phyloP scores from a whole-genome alignment of 1,140 invertebrate species.

The Zaprionus taronus region DNA sequence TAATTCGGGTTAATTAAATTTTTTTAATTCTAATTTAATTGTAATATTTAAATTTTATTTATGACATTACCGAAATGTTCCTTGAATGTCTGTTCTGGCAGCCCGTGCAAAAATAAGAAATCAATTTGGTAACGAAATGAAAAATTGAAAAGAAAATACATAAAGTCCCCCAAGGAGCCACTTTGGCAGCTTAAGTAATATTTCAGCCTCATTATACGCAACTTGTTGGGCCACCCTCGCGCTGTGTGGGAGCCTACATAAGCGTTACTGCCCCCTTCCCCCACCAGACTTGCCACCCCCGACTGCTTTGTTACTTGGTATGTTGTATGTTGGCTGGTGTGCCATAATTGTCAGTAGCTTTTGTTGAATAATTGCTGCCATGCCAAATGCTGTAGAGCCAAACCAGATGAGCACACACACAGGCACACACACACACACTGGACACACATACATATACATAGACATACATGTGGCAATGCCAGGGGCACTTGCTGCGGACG shows the following conservation, averaged over 20 bases:
- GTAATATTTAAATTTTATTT: no score
- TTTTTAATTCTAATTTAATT: no score
- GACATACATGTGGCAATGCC: conserved; percentile 31
- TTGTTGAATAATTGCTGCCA: conserved; percentile 81
- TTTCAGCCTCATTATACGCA: conserved; percentile 16
- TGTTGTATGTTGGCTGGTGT: conserved; percentile 72
- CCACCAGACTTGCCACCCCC: not conserved
- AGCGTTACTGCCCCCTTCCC: not conserved
- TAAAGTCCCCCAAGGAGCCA: not conserved
- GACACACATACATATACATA: conserved; percentile 9
- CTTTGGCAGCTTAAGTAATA: conserved; percentile 8
- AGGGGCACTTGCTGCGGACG: conserved; percentile 40
- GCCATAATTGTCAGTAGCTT: conserved; percentile 81
- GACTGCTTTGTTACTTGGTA: conserved; percentile 20
- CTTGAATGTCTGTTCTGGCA: no score
- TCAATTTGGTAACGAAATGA: conserved; percentile 3
- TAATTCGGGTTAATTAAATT: no score
- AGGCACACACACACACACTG: not conserved
- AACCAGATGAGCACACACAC: conserved; percentile 48
- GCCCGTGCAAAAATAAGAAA: not conserved
- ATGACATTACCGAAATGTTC: no score
- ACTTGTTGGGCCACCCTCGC: conserved; percentile 36
- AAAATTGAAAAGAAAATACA: conserved; percentile 6
- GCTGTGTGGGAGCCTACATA: not conserved
- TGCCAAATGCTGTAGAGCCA: conserved; percentile 70